phyloP scores from a whole-genome alignment of 2,888 invertebrate species.

The Cylloceria caligata region DNA sequence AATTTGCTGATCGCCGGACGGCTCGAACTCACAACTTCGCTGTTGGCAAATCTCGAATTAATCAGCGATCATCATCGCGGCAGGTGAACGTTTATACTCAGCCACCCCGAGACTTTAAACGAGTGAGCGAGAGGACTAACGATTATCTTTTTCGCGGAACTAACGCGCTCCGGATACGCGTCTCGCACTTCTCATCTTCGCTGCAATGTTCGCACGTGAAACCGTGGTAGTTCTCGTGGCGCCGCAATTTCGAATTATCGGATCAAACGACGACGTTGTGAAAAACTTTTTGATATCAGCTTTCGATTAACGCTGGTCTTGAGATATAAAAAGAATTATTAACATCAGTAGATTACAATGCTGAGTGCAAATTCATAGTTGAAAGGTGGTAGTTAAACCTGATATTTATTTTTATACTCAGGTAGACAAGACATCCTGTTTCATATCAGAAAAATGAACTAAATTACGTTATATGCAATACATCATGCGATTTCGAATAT shows the following conservation, averaged over 20 bases:
- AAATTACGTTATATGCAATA: too few species aligned
- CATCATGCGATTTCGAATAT: too few species aligned
- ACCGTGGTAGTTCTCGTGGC: slow-evolving; percentile 51
- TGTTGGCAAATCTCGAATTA: slow-evolving; percentile 81
- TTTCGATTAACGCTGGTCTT: slow-evolving; percentile 32
- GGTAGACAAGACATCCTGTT: background rate
- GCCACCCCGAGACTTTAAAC: slow-evolving; percentile 47
- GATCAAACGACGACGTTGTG: slow-evolving; percentile 51
- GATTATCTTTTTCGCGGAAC: slow-evolving; percentile 69
- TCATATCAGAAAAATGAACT: too few species aligned
- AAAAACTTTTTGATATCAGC: slow-evolving; percentile 48
- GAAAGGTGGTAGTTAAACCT: slow-evolving; percentile 30
- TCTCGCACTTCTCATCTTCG: slow-evolving; percentile 47
- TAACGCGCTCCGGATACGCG: slow-evolving; percentile 57
- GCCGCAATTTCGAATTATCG: slow-evolving; percentile 65
- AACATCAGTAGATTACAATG: slow-evolving; percentile 49
- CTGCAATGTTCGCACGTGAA: slow-evolving; percentile 51
- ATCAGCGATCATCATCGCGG: slow-evolving; percentile 80
- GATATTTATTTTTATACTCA: slow-evolving; percentile 1
- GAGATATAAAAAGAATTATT: slow-evolving; percentile 21
- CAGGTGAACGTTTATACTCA: slow-evolving; percentile 69
- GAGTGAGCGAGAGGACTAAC: slow-evolving; percentile 31
- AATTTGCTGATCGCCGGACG: slow-evolving; percentile 80
- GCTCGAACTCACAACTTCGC: slow-evolving; percentile 68
- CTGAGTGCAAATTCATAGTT: slow-evolving; percentile 50